phyloP scores from a whole-genome alignment of 2,888 invertebrate genomes.

The Polymixis flavicincta region DNA sequence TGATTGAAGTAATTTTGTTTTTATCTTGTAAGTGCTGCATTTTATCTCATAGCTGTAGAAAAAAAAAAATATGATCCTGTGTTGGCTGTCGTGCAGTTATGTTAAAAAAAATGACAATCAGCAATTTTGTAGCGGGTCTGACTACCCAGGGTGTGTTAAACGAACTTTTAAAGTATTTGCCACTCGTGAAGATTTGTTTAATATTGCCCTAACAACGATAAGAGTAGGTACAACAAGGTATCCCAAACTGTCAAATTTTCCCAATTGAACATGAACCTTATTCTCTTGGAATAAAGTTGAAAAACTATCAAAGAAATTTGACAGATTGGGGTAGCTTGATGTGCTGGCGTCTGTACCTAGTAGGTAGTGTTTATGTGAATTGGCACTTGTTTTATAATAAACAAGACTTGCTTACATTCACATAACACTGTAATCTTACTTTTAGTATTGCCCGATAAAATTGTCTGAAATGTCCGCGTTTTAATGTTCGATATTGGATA shows the following conservation, averaged over 20 bases:
- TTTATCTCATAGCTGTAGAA: background rate
- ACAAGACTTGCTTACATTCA: constrained; percentile 19
- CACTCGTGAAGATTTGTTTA: background rate
- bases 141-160: no score
- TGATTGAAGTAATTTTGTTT: background rate
- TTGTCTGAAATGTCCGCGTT: background rate
- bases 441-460: constrained; percentile 11
- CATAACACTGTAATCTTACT: background rate
- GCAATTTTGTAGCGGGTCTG: no score
- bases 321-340: no score
- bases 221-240: background rate
- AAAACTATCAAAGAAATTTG: no score
- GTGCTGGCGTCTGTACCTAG: background rate
- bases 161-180: background rate
- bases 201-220: background rate
- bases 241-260: no score
- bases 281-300: no score
- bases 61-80: background rate
- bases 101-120: background rate
- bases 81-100: no score
- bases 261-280: no score
- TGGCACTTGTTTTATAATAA: constrained; percentile 20
- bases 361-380: constrained; percentile 11
- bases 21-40: background rate
- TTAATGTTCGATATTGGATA: background rate